These are phyloP conservation scores for Cydia strobilella DNA, from an alignment of 1,140 invertebrate genomes.

Conservation along the genomic window DNA sequence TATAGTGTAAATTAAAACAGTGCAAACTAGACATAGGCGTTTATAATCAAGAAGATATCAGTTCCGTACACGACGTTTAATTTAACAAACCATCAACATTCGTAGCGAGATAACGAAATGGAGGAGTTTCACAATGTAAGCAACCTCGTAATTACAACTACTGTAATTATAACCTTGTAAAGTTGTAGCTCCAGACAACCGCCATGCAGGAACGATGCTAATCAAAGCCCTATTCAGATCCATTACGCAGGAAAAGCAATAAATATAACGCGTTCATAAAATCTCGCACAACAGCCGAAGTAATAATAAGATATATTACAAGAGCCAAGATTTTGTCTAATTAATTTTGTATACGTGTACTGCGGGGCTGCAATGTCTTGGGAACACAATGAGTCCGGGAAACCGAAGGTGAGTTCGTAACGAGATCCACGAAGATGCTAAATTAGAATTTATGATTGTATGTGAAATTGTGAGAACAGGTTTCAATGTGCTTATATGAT, in stretches of 20 bases:
- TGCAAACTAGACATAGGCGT: conserved; percentile 53
- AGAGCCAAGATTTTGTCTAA: conserved; percentile 76
- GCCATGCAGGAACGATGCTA: conserved; percentile 64
- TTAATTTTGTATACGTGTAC: conserved; percentile 77
- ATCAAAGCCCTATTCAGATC: conserved; percentile 75
- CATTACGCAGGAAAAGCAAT: conserved; percentile 72
- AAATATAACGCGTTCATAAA: conserved; percentile 77
- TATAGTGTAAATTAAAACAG: conserved; percentile 48
- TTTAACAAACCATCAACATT: conserved; percentile 74
- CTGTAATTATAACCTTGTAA: conserved; percentile 76
- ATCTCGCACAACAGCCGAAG: conserved; percentile 71
- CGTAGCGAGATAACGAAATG: conserved; percentile 61
- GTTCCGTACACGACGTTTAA: conserved; percentile 67
- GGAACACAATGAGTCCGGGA: conserved; percentile 71
- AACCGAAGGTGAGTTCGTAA: conserved; percentile 67
- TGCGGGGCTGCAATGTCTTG: conserved; percentile 72
- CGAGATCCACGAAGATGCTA: conserved; percentile 71
- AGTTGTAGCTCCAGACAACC: conserved; percentile 63
- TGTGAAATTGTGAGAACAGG: conserved; percentile 75
- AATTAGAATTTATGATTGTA: conserved; percentile 80
- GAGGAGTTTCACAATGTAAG: conserved; percentile 65
- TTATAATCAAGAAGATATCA: conserved; percentile 65
- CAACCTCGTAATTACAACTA: conserved; percentile 76
- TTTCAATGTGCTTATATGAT: conserved; percentile 60
- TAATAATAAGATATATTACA: conserved; percentile 79